Evolutionary conservation across 2,888 invertebrate species (phyloP).

Genomic region (Dynastes maya): DNA sequence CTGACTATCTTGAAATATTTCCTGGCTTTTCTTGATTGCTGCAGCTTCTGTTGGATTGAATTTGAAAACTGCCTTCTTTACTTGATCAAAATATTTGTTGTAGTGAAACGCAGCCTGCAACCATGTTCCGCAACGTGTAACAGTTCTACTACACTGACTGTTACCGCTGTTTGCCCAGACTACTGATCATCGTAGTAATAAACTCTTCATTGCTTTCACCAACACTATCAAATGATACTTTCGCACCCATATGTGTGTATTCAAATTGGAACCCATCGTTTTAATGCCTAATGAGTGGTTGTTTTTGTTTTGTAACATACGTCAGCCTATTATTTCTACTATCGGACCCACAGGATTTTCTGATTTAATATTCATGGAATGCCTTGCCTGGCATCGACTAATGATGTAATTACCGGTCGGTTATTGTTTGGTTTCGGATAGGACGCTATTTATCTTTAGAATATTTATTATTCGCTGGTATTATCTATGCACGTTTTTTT

Average conservation of each 20-base stretch:
- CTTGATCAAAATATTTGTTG: too few species aligned
- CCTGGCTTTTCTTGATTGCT: too few species aligned
- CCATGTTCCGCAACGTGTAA: too few species aligned
- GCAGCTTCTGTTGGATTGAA: too few species aligned
- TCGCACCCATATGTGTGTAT: neutral
- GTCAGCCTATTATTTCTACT: conserved; percentile 52
- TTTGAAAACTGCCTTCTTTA: too few species aligned
- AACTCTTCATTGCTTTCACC: too few species aligned
- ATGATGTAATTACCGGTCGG: conserved; percentile 64
- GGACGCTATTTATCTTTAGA: conserved; percentile 61
- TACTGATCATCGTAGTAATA: too few species aligned
- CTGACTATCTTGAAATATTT: too few species aligned
- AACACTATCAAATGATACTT: conserved; percentile 17
- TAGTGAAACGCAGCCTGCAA: too few species aligned
- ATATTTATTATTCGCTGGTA: conserved; percentile 52
- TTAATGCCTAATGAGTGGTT: conserved; percentile 52
- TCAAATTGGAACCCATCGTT: conserved; percentile 45
- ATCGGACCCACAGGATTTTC: conserved; percentile 48
- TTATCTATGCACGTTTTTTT: conserved; percentile 42
- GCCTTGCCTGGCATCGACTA: conserved; percentile 62
- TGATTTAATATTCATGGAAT: conserved; percentile 64
- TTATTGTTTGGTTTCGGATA: conserved; percentile 63
- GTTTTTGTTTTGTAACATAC: conserved; percentile 52
- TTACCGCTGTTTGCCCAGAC: too few species aligned
- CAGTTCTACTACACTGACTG: too few species aligned